Conservation (phyloP, 2,888 invertebrate genomes). For the Phortica magna region DNA sequence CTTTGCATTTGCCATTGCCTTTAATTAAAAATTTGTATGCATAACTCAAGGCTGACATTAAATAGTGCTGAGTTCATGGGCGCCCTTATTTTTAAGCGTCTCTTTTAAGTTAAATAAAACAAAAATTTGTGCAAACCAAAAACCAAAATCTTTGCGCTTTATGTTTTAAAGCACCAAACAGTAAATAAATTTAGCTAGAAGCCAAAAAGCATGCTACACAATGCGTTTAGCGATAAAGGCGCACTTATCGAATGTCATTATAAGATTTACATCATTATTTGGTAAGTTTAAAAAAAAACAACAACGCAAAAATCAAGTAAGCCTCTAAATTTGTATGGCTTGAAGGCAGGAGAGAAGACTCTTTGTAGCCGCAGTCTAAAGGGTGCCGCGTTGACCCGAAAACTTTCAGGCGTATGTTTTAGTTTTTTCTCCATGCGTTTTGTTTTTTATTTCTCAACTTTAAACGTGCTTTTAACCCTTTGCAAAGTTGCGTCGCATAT, state of each 20-base stretch:
- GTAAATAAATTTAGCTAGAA: background rate
- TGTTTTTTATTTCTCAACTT: background rate
- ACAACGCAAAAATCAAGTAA: background rate
- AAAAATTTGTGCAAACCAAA: no score
- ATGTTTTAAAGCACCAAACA: background rate
- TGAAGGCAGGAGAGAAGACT: background rate
- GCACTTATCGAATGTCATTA: slow-evolving; percentile 1
- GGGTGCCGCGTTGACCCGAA: background rate
- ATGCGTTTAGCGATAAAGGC: background rate
- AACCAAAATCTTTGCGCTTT: background rate
- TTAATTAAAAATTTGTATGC: no score
- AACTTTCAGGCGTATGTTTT: background rate
- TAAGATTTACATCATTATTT: slow-evolving; percentile 11
- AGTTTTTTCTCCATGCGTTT: background rate
- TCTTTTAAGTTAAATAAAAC: no score
- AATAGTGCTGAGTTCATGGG: no score
- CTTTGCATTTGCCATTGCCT: no score
- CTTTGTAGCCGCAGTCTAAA: no score
- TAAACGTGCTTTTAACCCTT: slow-evolving; percentile 15
- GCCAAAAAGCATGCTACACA: background rate
- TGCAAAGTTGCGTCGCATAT: background rate
- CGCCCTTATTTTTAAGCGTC: no score
- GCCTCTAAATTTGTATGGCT: background rate
- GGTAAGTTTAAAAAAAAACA: background rate
- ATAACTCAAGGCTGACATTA: no score